Conservation (phyloP, 2,888 invertebrate genomes). For the Chalcis sispes region DNA sequence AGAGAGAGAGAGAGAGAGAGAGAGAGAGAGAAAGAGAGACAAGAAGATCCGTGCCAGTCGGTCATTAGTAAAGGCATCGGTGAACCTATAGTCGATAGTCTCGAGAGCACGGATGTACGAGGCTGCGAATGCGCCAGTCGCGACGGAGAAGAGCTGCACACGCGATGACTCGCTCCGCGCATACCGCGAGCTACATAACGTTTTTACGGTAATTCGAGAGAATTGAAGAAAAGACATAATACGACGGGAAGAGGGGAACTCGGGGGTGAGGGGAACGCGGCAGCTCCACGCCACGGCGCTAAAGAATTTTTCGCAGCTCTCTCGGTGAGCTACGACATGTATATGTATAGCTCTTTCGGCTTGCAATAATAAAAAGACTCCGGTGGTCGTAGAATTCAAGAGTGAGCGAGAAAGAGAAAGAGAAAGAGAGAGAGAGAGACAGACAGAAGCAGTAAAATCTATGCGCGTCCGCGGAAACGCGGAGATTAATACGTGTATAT, state of each 20-base stretch:
- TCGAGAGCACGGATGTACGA: background rate
- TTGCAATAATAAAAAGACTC: constrained; percentile 45
- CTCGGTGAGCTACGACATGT: too few species aligned
- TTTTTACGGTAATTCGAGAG: constrained; percentile 39
- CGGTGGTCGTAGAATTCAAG: constrained; percentile 33
- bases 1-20: background rate
- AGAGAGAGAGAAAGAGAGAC: too few species aligned
- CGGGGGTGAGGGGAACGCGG: too few species aligned
- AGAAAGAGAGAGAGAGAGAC: background rate
- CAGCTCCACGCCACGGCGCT: too few species aligned
- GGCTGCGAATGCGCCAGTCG: too few species aligned
- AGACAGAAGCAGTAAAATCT: background rate
- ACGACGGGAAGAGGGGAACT: too few species aligned
- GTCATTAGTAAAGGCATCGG: constrained; percentile 74
- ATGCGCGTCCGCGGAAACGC: constrained; percentile 41
- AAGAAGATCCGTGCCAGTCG: constrained; percentile 68
- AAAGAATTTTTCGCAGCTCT: too few species aligned
- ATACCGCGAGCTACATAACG: constrained; percentile 37
- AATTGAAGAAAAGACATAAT: too few species aligned
- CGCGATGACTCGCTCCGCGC: background rate
- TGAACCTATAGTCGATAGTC: background rate
- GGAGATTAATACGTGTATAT: constrained; percentile 45
- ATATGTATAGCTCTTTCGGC: too few species aligned
- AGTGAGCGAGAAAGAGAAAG: constrained; percentile 9
- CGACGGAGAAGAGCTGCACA: background rate